Percentiles rank a stretch among this genome's conserved stretches.
Evolutionary conservation across 1,140 invertebrate species (phyloP).

Genomic region (Pararge aegeria): DNA sequence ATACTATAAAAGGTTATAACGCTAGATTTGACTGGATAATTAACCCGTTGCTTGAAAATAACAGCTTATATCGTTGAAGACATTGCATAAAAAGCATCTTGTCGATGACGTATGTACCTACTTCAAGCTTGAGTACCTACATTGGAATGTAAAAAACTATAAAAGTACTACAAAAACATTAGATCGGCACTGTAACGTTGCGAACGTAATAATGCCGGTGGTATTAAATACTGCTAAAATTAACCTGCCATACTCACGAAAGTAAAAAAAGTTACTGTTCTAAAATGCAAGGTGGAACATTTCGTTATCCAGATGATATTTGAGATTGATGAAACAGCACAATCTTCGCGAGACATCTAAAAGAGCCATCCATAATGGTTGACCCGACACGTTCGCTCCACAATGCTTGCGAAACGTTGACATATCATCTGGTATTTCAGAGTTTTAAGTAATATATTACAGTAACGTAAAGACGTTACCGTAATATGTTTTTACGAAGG

Average conservation of each 20-base stretch:
- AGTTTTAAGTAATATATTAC: slow-evolving; percentile 17
- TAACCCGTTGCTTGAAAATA: background rate
- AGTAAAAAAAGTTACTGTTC: slow-evolving; percentile 7
- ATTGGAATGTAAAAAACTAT: slow-evolving; percentile 1
- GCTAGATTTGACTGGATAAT: slow-evolving; percentile 11
- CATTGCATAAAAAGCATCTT: background rate
- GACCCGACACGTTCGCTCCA: slow-evolving; percentile 41
- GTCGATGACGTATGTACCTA: background rate
- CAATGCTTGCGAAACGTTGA: slow-evolving; percentile 43
- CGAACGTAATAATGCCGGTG: background rate
- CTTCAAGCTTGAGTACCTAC: background rate
- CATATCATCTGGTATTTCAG: slow-evolving; percentile 17
- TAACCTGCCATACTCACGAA: slow-evolving; percentile 11
- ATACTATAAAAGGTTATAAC: slow-evolving; percentile 3
- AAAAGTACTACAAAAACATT: background rate
- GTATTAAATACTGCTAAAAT: background rate
- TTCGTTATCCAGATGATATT: slow-evolving; percentile 43
- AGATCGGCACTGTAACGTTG: background rate
- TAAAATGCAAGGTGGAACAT: slow-evolving; percentile 21
- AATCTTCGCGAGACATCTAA: slow-evolving; percentile 61
- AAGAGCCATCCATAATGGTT: slow-evolving; percentile 49
- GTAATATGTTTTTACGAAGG: too few relatives aligned
- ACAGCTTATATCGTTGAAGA: background rate
- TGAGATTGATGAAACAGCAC: slow-evolving; percentile 48
- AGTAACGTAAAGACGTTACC: background rate